Base-by-base conservation (phyloP, 2,113 vertebrate genomes). In the Ovibos moschatus region DNA sequence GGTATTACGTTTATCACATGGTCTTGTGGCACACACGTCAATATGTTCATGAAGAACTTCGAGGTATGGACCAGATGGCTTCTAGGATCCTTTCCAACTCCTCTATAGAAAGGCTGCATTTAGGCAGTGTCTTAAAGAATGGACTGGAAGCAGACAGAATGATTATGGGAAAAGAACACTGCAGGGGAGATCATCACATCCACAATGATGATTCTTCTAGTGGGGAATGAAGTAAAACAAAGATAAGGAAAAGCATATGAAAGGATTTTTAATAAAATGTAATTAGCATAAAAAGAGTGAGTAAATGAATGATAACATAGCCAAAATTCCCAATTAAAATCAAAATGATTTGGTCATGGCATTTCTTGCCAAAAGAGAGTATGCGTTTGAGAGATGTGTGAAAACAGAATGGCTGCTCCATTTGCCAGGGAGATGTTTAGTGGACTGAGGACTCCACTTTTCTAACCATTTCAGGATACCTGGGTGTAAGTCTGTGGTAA, bases 231-330 rank as follows among this genome's bases (percentile, higher is more conserved):
- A 88, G 87, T n/a, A 90, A 90, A 92, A 85, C 64, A 74, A 93
- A 95, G 51, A 64, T 60, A 74, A 93, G 28, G 79, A 81, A 94
- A 94, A 81, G 82, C 23, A 88, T 9, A 50, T 79, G 19, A 92
- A 86, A 96, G 30, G 4, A 79, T 25, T 93, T 93, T 93, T 57
- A 85, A 92, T 8, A 95, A 89, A 95, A 96, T 13, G 28, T 64
- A 95, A 96, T 36, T 12, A 89, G 76, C 36, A 95, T 60, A 88
- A 95, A 92, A 94, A 96, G 89, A 93, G 84, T 86, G 47, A 89
- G n/a, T 21, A 33, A 74, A 89, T 81, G 25, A 91, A 79, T 55
- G 88, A 76, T 83, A 78, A 78, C 33, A 58, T 50, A 64, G 33
- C 23, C 40, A 79, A 95, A 82, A 83, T 71, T 97, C 50, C 36